These are phyloP conservation scores for Malurus cyaneus DNA, from an alignment of 2,113 vertebrate genomes.

Conservation along the genomic window DNA sequence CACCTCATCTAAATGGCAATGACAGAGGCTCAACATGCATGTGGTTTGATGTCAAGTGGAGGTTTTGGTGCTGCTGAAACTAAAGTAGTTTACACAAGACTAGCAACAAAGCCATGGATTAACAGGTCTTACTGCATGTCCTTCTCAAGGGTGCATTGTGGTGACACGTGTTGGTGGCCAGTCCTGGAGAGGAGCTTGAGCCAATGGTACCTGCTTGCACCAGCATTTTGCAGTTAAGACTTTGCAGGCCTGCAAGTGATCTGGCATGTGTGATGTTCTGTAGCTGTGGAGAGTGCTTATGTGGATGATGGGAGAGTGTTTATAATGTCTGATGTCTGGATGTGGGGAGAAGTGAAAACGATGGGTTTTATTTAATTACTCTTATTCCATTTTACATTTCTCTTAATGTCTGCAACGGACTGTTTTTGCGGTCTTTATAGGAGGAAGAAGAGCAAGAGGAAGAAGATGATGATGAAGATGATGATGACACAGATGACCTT, in stretches of 20 bases:
- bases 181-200: neutral
- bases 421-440: conserved; percentile 49
- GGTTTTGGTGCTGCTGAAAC: neutral
- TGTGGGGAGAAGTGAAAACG: neutral
- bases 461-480: conserved; percentile 91
- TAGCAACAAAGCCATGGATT: neutral
- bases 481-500: conserved; percentile 90
- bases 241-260: neutral
- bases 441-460: conserved; percentile 93
- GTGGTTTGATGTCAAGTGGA: neutral
- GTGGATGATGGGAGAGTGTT: neutral
- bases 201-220: neutral
- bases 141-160: neutral
- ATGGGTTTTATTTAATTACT: neutral
- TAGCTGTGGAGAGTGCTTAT: neutral
- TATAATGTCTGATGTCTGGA: neutral
- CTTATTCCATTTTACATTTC: neutral
- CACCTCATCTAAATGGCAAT: neutral
- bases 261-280: neutral
- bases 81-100: neutral
- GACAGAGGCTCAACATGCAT: neutral
- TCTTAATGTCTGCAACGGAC: neutral
- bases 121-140: neutral
- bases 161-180: neutral
- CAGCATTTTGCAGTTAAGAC: neutral